phyloP scores from a whole-genome alignment of 2,888 invertebrate species.

The Pharmacophagus antenor region DNA sequence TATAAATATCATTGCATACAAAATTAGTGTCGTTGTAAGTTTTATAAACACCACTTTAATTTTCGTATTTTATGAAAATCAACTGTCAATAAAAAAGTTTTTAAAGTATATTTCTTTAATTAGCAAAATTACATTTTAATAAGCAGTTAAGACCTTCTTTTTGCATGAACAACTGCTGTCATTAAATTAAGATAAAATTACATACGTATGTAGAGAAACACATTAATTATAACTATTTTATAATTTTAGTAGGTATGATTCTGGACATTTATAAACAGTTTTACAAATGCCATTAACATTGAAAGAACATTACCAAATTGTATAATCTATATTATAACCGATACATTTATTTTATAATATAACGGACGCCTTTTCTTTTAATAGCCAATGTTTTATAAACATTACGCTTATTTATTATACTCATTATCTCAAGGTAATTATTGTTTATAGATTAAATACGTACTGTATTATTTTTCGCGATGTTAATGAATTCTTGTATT shows the following conservation, averaged over 20 bases:
- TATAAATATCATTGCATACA: slow-evolving; percentile 1
- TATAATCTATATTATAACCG: not conserved
- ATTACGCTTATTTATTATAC: slow-evolving; percentile 13
- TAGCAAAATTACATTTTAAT: too few relatives aligned
- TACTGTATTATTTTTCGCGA: slow-evolving; percentile 17
- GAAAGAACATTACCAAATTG: not conserved
- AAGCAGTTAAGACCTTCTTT: too few relatives aligned
- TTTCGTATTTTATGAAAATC: not conserved
- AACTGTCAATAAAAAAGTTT: not conserved
- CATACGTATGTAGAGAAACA: too few relatives aligned
- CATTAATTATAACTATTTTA: too few relatives aligned
- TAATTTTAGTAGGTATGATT: too few relatives aligned
- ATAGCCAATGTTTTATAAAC: slow-evolving; percentile 17
- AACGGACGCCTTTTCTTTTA: slow-evolving; percentile 2
- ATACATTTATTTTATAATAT: slow-evolving; percentile 16
- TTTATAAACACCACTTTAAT: not conserved
- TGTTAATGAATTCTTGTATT: slow-evolving; percentile 7
- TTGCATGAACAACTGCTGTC: too few relatives aligned
- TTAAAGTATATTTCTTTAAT: not conserved
- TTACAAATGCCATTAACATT: not conserved
- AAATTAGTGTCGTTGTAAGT: not conserved
- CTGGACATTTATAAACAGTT: too few relatives aligned
- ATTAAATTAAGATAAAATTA: too few relatives aligned
- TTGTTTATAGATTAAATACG: slow-evolving; percentile 20
- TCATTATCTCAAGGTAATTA: slow-evolving; percentile 20